Evolutionary conservation across 2,113 vertebrate genomes (phyloP).

Genomic region (Speoplatyrhinus poulsoni): DNA sequence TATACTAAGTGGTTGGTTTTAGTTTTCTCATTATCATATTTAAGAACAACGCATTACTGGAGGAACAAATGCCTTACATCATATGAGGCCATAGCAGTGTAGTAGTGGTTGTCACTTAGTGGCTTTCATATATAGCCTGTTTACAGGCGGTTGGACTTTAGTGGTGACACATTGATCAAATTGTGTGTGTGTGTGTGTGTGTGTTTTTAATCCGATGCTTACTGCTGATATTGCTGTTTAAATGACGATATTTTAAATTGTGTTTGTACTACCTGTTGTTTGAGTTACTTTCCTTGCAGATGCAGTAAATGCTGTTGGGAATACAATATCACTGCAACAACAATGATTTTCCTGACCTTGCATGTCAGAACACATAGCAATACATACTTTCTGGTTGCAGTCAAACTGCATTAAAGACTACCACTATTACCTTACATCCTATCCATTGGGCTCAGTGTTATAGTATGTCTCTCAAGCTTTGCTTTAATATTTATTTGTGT

Average conservation of each 20-base stretch:
- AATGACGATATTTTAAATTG: too few relatives aligned
- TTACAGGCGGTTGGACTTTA: background rate
- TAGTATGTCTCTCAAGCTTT: background rate
- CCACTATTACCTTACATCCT: too few relatives aligned
- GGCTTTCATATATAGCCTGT: slow-evolving; percentile 1
- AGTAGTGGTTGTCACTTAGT: background rate
- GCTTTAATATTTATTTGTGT: background rate
- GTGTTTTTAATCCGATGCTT: background rate
- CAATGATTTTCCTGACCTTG: slow-evolving; percentile 11
- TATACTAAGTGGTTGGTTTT: slow-evolving; percentile 16
- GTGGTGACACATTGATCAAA: background rate
- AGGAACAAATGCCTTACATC: background rate
- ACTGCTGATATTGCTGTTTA: too few relatives aligned
- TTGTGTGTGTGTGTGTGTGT: background rate
- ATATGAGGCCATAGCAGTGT: background rate
- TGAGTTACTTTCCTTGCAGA: too few relatives aligned
- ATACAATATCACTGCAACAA: background rate
- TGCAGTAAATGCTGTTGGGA: too few relatives aligned
- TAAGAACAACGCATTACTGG: slow-evolving; percentile 4
- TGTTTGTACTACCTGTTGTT: too few relatives aligned
- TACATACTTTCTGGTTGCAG: background rate
- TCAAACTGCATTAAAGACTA: background rate
- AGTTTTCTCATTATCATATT: slow-evolving; percentile 27
- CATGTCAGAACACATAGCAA: background rate
- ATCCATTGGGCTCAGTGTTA: too few relatives aligned